Base-by-base conservation (phyloP, 2,113 vertebrate genomes). In the Apteryx mantelli region DNA sequence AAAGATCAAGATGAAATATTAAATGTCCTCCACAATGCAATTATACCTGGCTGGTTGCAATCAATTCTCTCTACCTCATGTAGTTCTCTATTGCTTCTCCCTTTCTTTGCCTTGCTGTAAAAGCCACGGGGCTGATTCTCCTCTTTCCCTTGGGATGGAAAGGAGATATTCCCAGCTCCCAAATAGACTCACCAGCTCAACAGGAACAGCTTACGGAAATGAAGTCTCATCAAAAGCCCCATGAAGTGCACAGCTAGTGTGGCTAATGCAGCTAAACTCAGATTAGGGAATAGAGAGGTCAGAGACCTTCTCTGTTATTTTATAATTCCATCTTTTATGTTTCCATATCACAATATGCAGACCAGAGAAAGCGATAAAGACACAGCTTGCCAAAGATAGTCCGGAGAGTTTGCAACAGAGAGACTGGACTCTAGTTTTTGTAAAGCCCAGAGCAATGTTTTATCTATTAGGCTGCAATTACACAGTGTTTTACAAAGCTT, bases 1-100 rank as follows among this genome's bases (percentile, higher is more conserved):
- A 91, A 78, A 93, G 71, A 91, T 88, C 60, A 76, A 89, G 91
- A 64, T 90, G 95, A 97, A 97, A 95, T 94, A 96, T 91, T 93
- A 96, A 97, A 96, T 92, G 83, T 88, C 65, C 86, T 95, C 64
- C 58, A 66, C 88, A 93, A 93, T 92, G 82, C 75, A 95, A 97
- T 97, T 97, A 86, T 80, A 90, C 95, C 76, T 95, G 94, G 55
- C 81, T 95, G 89, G 61, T 91, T 95, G 88, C 94, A 93, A 82
- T 97, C 86, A 96, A 86, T 92, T 95, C 76, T 58, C 58, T 82
- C 77, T 95, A 77, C 80, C 80, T 97, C 66, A 48, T 71, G 44
- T 48, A 79, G 71, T 91, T 96, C 89, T 26, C 69, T 86, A 3
- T 32, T 83, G 55, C 56, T 88, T 93, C 56, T 91, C 78, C 58